A percentile compares a stretch with the other conserved stretches of the same genome.
Conservation (phyloP, 1,140 invertebrate species). For the Drosophila repleta region DNA sequence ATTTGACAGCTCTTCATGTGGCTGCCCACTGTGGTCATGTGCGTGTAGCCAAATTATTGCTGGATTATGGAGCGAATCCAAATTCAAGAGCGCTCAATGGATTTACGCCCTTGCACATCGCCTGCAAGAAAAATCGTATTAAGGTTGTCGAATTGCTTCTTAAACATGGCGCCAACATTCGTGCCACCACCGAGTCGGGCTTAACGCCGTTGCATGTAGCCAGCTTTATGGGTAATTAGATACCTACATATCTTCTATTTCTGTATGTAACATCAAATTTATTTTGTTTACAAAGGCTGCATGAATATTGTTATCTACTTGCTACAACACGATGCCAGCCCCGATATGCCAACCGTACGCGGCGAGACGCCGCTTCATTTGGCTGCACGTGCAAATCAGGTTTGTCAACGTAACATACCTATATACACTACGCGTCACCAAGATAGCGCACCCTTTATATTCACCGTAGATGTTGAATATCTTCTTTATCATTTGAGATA, state of each 20-base stretch:
- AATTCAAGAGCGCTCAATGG: constrained; percentile 98
- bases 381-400: constrained; percentile 95
- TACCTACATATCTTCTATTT: background rate
- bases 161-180: constrained; percentile 95
- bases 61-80: constrained; percentile 97
- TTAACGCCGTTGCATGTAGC: constrained; percentile 98
- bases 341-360: constrained; percentile 96
- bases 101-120: constrained; percentile 99
- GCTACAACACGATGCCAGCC: constrained; percentile 96
- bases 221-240: constrained; percentile 93
- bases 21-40: constrained; percentile 98
- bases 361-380: constrained; percentile 99
- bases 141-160: constrained; percentile 96
- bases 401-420: constrained; percentile 12
- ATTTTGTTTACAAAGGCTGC: constrained; percentile 86
- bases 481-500: no score
- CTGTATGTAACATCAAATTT: no score
- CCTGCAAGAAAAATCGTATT: constrained; percentile 99
- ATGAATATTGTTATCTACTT: constrained; percentile 99
- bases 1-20: constrained; percentile 98
- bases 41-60: constrained; percentile 95
- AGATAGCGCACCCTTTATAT: no score
- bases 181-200: constrained; percentile 90
- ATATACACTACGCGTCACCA: no score
- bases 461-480: no score